phyloP scores from a whole-genome alignment of 2,888 invertebrate species.

The Muscina levida region DNA sequence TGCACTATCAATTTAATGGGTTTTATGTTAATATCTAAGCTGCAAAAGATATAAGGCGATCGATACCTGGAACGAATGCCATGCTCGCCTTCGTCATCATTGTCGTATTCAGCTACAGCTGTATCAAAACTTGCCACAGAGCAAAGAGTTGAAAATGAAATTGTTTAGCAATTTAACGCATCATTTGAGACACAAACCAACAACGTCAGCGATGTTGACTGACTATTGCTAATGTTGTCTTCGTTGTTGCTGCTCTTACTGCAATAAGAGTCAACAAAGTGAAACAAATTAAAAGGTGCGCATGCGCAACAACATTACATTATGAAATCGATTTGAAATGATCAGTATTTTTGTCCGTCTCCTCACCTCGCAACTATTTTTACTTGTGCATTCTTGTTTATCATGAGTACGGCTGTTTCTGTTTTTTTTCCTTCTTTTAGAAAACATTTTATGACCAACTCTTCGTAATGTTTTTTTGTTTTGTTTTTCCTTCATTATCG shows the following conservation, averaged over 20 bases:
- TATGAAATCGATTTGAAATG: slow-evolving; percentile 60
- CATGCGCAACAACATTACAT: slow-evolving; percentile 61
- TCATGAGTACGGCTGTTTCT: too few species aligned
- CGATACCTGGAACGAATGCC: slow-evolving; percentile 22
- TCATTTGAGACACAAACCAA: slow-evolving; percentile 56
- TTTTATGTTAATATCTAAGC: slow-evolving; percentile 58
- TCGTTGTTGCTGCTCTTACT: slow-evolving; percentile 33
- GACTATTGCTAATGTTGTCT: slow-evolving; percentile 7
- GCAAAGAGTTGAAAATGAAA: slow-evolving; percentile 36
- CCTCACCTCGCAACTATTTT: background rate
- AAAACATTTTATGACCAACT: slow-evolving; percentile 28
- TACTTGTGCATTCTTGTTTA: slow-evolving; percentile 1
- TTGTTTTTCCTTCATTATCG: background rate
- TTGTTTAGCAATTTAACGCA: slow-evolving; percentile 62
- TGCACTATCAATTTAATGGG: slow-evolving; percentile 58
- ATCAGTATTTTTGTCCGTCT: slow-evolving; percentile 40
- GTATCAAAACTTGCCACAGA: background rate
- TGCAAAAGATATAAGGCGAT: slow-evolving; percentile 53
- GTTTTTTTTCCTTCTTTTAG: slow-evolving; percentile 21
- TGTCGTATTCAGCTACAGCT: too few species aligned
- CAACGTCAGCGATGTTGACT: slow-evolving; percentile 28
- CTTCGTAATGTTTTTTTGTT: too few species aligned
- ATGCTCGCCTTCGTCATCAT: too few species aligned
- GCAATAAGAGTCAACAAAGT: slow-evolving; percentile 56
- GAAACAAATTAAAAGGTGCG: slow-evolving; percentile 65